Evolutionary conservation across 2,888 invertebrate species (phyloP).

Genomic region (Campoplex nolae): DNA sequence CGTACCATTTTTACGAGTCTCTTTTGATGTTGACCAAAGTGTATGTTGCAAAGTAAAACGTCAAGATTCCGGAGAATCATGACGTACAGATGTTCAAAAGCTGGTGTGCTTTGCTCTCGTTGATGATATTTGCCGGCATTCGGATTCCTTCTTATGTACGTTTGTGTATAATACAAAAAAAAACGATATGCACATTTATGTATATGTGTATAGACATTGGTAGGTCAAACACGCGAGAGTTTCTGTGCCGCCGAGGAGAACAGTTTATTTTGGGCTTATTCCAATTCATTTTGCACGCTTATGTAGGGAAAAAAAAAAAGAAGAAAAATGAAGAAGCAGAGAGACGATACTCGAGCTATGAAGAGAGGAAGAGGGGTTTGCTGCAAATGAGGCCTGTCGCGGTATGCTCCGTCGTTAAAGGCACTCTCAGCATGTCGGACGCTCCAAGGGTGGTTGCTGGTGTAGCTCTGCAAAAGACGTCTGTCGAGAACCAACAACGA

Average conservation of each 20-base stretch:
- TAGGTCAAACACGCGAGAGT: conserved; percentile 43
- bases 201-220: neutral
- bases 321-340: conserved; percentile 54
- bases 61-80: conserved; percentile 42
- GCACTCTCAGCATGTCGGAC: conserved; percentile 34
- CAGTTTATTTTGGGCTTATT: conserved; percentile 67
- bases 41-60: conserved; percentile 44
- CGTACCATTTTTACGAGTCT: conserved; percentile 41
- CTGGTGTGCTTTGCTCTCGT: neutral
- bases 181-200: neutral
- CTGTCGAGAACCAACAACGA: conserved; percentile 54
- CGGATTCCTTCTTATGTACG: conserved; percentile 45
- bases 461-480: conserved; percentile 56
- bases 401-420: conserved; percentile 64
- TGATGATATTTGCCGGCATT: conserved; percentile 57
- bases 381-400: conserved; percentile 68
- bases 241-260: conserved; percentile 29
- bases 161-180: conserved; percentile 13
- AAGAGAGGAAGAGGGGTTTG: conserved; percentile 20
- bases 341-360: conserved; percentile 44
- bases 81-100: conserved; percentile 52
- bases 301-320: conserved; percentile 60
- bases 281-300: conserved; percentile 62
- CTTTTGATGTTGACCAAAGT: conserved; percentile 53
- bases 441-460: conserved; percentile 52